Evolutionary conservation across 2,888 invertebrate genomes (phyloP), one percentile per base, ranked within the genome.

Genomic region (Gortyna flavago): DNA sequence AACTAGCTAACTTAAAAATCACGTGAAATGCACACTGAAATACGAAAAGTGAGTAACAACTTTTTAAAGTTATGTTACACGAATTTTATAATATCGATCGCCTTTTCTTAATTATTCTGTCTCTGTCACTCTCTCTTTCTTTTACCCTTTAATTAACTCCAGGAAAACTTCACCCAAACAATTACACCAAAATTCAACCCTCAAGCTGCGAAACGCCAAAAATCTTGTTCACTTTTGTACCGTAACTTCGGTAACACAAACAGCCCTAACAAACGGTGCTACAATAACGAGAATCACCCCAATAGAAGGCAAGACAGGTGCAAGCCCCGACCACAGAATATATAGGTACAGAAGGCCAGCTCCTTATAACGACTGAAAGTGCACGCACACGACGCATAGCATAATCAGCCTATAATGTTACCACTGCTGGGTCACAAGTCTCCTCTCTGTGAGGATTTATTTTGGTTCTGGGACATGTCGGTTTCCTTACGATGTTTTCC

Each of bases 251-350:
- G 80, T 66, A 72, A 76, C 73, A 74, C 80, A 83, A 83, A 76
- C 67, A 71, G 59, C 48, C 64, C 57, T 78, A 78, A 84, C 80
- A 87, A 85, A 85, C 73, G 72, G 71, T 68, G 79, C 77, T 84
- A 84, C 89, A 90, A 87, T 88, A 90, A 88, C 88, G 85, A 85
- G 87, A 89, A 89, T 91, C 87, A 86, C 87, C 86, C 79, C 88
- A 86, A 90, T 87, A 85, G 84, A 79, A 87, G 76, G 86, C 86
- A 86, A 89, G 80, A 89, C 93, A 92, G 92, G 93, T 93, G 93
- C 88, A 85, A 89, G 86, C 79, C 84, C 88, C 81, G 87, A 6
- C 21, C 80, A 80, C 61, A 21, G 62, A 59, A 25, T 35, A 81
- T 13, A 59, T n/a, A n/a, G 0, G 1, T 25, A 7, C 65, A 79